These are phyloP conservation scores for Dendroctonus valens DNA, from an alignment of 1,140 invertebrate genomes.

Conservation along the genomic window DNA sequence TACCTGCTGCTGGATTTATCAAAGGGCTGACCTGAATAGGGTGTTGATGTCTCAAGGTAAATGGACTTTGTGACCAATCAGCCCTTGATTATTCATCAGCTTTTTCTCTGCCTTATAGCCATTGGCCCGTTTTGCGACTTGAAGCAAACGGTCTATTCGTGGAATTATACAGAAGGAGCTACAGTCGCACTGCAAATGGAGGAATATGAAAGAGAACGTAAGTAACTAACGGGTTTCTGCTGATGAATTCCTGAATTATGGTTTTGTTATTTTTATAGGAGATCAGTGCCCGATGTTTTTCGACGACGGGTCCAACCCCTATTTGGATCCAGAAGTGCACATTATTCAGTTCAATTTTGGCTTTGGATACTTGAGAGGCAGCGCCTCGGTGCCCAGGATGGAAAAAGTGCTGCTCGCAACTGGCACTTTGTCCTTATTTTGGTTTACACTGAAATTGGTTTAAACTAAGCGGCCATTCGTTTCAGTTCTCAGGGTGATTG, in stretches of 20 bases:
- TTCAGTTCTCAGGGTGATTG: too few species aligned
- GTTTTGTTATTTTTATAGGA: conserved; percentile 51
- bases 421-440: too few species aligned
- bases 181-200: conserved; percentile 85
- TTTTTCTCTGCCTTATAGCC: conserved; percentile 51
- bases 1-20: conserved; percentile 98
- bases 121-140: conserved; percentile 88
- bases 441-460: too few species aligned
- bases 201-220: conserved; percentile 88
- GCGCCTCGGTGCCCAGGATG: not conserved
- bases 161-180: conserved; percentile 85
- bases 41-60: conserved; percentile 77
- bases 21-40: conserved; percentile 88
- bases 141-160: conserved; percentile 86
- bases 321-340: conserved; percentile 68
- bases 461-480: too few species aligned
- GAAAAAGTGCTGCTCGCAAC: too few species aligned
- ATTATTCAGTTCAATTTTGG: conserved; percentile 62
- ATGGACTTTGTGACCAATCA: not conserved
- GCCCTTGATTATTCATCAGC: not conserved
- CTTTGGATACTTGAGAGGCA: conserved; percentile 51
- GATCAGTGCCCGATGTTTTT: conserved; percentile 95
- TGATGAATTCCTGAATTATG: conserved; percentile 8
- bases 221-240: conserved; percentile 44
- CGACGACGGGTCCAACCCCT: conserved; percentile 87